phyloP scores from a whole-genome alignment of 2,113 vertebrate species.

The Calyptomena viridis region DNA sequence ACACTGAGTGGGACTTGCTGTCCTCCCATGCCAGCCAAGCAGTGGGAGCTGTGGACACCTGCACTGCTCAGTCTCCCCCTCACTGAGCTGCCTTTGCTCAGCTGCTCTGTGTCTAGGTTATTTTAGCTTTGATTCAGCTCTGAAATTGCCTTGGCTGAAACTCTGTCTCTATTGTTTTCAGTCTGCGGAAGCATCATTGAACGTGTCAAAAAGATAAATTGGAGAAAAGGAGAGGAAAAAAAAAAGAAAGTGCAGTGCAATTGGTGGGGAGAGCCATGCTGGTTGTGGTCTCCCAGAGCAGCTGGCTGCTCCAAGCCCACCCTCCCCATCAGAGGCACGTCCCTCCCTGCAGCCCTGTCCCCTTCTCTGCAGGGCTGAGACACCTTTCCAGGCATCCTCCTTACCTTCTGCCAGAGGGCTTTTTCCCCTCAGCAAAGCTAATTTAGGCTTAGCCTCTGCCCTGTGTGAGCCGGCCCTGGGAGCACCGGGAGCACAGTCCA shows the following conservation, averaged over 20 bases:
- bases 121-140: slow-evolving; percentile 28
- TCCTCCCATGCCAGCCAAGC: not conserved
- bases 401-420: not conserved
- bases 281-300: not conserved
- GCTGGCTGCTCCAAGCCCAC: not conserved
- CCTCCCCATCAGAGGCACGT: not conserved
- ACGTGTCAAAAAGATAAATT: slow-evolving; percentile 39
- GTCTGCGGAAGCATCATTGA: slow-evolving; percentile 41
- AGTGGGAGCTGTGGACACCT: not conserved
- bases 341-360: not conserved
- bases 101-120: not conserved
- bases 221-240: not conserved
- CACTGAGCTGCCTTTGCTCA: not conserved
- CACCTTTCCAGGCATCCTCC: not conserved
- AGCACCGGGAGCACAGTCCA: accelerated
- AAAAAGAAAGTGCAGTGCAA: not conserved
- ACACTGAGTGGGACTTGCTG: not conserved
- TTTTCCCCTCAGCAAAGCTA: not conserved
- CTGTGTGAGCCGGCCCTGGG: not conserved
- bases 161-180: slow-evolving; percentile 38
- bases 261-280: not conserved
- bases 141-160: slow-evolving; percentile 32
- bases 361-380: not conserved
- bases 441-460: not conserved
- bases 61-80: not conserved